A percentile compares a stretch with the other conserved stretches of the same genome.
phyloP scores from a whole-genome alignment of 2,113 vertebrate species.

The Sylvicapra grimmia region DNA sequence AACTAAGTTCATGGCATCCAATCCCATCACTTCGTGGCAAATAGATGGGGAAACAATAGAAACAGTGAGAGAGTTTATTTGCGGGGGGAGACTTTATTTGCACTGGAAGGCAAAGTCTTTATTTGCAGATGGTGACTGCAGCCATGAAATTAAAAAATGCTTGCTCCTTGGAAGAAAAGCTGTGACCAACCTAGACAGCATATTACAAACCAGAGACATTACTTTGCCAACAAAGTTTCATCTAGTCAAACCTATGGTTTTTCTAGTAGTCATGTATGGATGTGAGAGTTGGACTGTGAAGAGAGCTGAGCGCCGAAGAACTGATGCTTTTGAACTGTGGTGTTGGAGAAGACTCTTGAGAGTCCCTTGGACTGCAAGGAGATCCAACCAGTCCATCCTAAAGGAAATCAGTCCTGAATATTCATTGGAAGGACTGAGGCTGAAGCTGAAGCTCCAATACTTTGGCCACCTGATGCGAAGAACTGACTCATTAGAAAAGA shows the following conservation, averaged over 20 bases:
- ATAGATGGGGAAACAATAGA: background rate
- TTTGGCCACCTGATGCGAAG: background rate
- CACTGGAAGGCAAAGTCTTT: no score
- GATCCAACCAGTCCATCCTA: background rate
- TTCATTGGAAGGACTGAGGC: background rate
- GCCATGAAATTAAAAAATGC: background rate
- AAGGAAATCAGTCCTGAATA: background rate
- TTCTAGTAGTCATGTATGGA: background rate
- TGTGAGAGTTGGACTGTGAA: background rate
- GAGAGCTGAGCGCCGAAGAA: background rate
- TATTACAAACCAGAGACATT: background rate
- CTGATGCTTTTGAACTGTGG: background rate
- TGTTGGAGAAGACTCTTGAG: background rate
- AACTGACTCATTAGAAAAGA: background rate
- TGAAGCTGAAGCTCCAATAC: background rate
- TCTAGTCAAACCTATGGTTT: background rate
- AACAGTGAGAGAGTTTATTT: background rate
- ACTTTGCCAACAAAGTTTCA: background rate
- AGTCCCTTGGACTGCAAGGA: background rate
- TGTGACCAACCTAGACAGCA: background rate
- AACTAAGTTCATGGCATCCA: background rate
- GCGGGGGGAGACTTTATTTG: no score
- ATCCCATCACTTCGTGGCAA: background rate
- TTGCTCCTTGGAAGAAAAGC: background rate
- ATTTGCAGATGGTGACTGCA: background rate